Percentiles rank a stretch among this genome's conserved stretches.
phyloP scores from a whole-genome alignment of 2,888 invertebrate species.

The Aleiodes alternator region DNA sequence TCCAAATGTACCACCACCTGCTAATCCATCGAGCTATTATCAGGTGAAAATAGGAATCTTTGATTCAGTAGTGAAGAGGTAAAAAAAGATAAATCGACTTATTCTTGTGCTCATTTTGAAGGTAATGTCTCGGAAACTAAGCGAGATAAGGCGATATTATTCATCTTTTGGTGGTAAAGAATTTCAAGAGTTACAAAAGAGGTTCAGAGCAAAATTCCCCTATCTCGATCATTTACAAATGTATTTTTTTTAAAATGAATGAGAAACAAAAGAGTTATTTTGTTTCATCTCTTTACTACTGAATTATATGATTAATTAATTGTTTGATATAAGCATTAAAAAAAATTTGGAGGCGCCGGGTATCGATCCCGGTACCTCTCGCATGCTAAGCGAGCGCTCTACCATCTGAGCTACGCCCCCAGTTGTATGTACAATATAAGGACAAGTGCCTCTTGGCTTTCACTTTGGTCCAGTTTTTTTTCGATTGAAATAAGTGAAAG shows the following conservation, averaged over 20 bases:
- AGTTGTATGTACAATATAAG: background rate
- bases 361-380: conserved; percentile 68
- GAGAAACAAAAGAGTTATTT: too few relatives aligned
- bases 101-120: too few relatives aligned
- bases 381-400: conserved; percentile 74
- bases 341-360: conserved; percentile 56
- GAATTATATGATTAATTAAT: background rate
- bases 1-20: conserved; percentile 93
- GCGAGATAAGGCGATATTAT: too few relatives aligned
- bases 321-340: background rate
- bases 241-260: too few relatives aligned
- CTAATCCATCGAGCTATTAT: conserved; percentile 88
- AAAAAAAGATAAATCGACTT: too few relatives aligned
- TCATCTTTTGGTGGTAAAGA: too few relatives aligned
- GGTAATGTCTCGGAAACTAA: too few relatives aligned
- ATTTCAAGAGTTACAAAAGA: too few relatives aligned
- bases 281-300: too few relatives aligned
- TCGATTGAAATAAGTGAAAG: conserved; percentile 9
- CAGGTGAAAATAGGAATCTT: conserved; percentile 78
- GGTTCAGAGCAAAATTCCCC: too few relatives aligned
- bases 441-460: conserved; percentile 34
- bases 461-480: conserved; percentile 45
- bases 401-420: conserved; percentile 74
- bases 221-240: too few relatives aligned
- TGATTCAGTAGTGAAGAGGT: too few relatives aligned